These are phyloP conservation scores for Caerostris darwini DNA, from an alignment of 1,140 invertebrate species.

Conservation along the genomic window DNA sequence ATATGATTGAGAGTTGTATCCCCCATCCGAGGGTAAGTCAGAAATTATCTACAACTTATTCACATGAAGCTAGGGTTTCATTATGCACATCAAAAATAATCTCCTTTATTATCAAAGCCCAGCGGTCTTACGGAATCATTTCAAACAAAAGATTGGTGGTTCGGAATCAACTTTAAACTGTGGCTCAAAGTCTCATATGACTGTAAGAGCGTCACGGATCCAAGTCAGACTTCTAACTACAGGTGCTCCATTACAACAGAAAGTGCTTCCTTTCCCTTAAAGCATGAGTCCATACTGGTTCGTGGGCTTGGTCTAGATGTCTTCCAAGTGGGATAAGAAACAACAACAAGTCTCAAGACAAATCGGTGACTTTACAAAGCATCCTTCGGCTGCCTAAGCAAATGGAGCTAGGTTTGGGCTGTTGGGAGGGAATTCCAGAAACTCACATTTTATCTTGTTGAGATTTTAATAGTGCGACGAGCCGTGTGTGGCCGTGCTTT, in stretches of 20 bases:
- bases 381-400: background rate
- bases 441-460: background rate
- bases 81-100: background rate
- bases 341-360: too few relatives aligned
- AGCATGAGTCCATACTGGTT: too few relatives aligned
- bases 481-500: background rate
- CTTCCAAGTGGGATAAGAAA: too few relatives aligned
- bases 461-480: background rate
- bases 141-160: background rate
- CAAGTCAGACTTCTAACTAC: too few relatives aligned
- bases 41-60: background rate
- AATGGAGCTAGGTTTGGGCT: background rate
- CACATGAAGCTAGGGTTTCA: background rate
- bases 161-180: background rate
- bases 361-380: background rate
- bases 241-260: too few relatives aligned
- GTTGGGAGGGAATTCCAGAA: background rate
- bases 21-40: background rate
- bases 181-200: too few relatives aligned
- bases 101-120: background rate
- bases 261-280: too few relatives aligned
- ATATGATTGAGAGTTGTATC: too few relatives aligned
- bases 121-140: background rate
- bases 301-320: too few relatives aligned
- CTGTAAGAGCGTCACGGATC: too few relatives aligned